Evolutionary conservation across 2,113 vertebrate species (phyloP).

Genomic region (Dolichotis patagonum): DNA sequence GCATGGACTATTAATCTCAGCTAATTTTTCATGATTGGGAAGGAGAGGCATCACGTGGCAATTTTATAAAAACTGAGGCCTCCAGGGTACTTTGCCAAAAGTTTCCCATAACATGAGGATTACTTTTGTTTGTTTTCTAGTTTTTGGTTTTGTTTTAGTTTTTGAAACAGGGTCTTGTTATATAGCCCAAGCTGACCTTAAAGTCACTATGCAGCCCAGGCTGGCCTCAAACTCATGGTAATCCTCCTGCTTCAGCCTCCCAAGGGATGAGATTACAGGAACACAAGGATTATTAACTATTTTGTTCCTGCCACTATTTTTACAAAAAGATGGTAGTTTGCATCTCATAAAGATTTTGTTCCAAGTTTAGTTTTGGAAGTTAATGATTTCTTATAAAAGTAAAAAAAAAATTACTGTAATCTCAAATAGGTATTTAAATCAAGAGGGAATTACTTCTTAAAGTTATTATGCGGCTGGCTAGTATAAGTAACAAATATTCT

Average conservation of each 20-base stretch:
- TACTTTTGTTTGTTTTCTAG: not conserved
- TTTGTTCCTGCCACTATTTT: not conserved
- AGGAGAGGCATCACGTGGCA: not conserved
- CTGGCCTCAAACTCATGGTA: not conserved
- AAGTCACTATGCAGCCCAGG: not conserved
- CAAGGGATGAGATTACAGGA: not conserved
- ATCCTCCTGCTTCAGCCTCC: not conserved
- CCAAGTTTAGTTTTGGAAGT: not conserved
- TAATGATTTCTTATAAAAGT: not conserved
- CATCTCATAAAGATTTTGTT: slow-evolving; percentile 28
- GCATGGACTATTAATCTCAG: not conserved
- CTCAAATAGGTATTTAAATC: slow-evolving; percentile 25
- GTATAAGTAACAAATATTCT: not conserved
- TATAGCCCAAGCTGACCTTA: not conserved
- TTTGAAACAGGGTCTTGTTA: not conserved
- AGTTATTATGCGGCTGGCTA: not conserved
- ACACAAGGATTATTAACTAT: not conserved
- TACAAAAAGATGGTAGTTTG: not conserved
- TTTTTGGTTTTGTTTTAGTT: not conserved
- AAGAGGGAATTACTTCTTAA: slow-evolving; percentile 14
- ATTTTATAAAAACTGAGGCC: not conserved
- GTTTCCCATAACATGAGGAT: not conserved
- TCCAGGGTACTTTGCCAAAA: not conserved
- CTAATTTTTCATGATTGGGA: not conserved
- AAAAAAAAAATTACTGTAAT: not conserved